Base-by-base conservation (phyloP, 2,113 vertebrate genomes). In the Lamprotornis superbus region DNA sequence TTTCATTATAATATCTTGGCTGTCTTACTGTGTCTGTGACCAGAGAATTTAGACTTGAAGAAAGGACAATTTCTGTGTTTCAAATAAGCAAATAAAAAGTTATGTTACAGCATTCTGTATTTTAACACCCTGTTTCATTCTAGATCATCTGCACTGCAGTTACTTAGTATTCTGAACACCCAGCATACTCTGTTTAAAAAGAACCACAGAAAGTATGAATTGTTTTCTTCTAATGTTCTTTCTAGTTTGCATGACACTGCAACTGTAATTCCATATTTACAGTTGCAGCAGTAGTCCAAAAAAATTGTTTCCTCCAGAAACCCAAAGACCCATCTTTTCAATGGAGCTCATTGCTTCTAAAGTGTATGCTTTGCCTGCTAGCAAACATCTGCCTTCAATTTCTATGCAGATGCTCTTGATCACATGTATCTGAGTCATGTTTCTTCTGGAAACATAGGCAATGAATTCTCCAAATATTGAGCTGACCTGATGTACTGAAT, bases 321-420 rank as follows among this genome's bases (percentile, higher is more conserved):
- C 40, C 20, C 61, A 12, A 79, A 85, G 28, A 49, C 21, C n/a
- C 39, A 63, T 35, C 67, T 94, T 89, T 91, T 71, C 61, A 47
- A 1, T 53, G 59, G 67, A 84, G 28, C 55, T 89, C 4, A 3
- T 85, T 57, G 49, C 61, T 91, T 65, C 57, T 53, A 12, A 68
- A 82, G 25, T 46, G 83, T 60, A 31, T 4, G 0, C 68, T 85
- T 82, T 82, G 61, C 61, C 69, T 60, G 19, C 61, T 71, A 46
- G 87, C 74, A 95, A 89, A 87, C 74, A 79, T 78, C 89, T 83
- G 55, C 44, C 70, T 94, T 61, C 63, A 47, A 11, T 93, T 89
- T 76, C 46, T 94, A 1, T 94, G 70, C 87, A 90, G 46, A 85
- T 87, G 33, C 47, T 85, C 67, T 87, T 73, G 57, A 79, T 94